A percentile compares a stretch with the other conserved stretches of the same genome.
These are phyloP conservation scores for Drosophila bocqueti DNA, from an alignment of 1,140 invertebrate species.

Conservation along the genomic window DNA sequence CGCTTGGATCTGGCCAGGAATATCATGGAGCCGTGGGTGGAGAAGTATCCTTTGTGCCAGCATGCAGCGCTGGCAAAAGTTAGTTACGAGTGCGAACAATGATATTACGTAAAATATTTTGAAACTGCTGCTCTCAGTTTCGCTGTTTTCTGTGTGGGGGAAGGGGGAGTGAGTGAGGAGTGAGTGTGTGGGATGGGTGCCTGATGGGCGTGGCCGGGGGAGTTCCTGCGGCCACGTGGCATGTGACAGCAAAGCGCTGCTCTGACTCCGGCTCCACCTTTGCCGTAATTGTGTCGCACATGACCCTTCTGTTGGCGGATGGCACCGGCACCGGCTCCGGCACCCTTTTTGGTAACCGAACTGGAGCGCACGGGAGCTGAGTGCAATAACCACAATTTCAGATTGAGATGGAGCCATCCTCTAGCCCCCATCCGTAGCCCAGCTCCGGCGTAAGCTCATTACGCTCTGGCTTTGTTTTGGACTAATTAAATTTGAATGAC, in stretches of 20 bases:
- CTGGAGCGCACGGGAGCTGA: conserved; percentile 37
- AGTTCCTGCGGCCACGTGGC: conserved; percentile 78
- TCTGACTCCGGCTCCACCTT: conserved; percentile 72
- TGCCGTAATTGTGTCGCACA: conserved; percentile 78
- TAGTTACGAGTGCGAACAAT: conserved; percentile 82
- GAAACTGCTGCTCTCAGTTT: conserved; percentile 61
- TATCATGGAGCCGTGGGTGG: conserved; percentile 8
- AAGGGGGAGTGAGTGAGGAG: conserved; percentile 4
- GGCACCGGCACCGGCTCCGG: conserved; percentile 13
- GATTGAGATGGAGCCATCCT: conserved; percentile 64
- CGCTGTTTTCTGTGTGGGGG: conserved; percentile 28
- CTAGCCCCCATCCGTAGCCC: neutral
- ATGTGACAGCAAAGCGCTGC: conserved; percentile 76
- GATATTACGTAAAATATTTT: conserved; percentile 84
- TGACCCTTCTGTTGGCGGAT: conserved; percentile 57
- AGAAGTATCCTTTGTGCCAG: conserved; percentile 54
- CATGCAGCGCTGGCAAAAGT: conserved; percentile 65
- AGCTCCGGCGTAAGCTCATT: conserved; percentile 78
- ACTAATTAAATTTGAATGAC: conserved; percentile 84
- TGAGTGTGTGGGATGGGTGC: conserved; percentile 2
- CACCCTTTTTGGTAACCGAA: conserved; percentile 51
- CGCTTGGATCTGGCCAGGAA: conserved; percentile 11
- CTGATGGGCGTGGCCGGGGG: conserved; percentile 35
- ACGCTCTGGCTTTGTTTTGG: conserved; percentile 83
- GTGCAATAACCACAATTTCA: conserved; percentile 79